Base-by-base conservation (phyloP, 2,888 invertebrate species). In the Chymomyza amoena region DNA sequence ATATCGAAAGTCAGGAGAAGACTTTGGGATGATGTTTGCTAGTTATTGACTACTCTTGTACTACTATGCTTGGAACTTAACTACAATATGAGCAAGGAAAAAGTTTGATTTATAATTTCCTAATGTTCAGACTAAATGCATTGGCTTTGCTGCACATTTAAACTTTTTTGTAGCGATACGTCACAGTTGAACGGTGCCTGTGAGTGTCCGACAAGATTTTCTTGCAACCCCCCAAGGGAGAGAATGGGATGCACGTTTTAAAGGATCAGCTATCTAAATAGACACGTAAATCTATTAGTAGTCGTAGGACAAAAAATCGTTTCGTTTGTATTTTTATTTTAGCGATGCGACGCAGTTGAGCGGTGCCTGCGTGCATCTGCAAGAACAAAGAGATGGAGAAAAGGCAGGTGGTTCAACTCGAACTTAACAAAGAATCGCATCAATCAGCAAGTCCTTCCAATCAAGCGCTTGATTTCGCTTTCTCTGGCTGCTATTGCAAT, bases 171-270 rank as follows among this genome's bases (percentile, higher is more conserved):
- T 84, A 87, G 86, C 81, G 76, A 78, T 76, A 76, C 74, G 61
- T 73, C 84, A 78, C 88, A 88, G 84, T 87, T 83, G 86, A 86
- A 72, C 87, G 66, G 88, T 85, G 73, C 87, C 88, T 87, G 89
- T 79, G 86, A 74, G 70, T 76, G 70, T 79, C 78, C 59, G 87
- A 82, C 79, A 84, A 69, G 70, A 69, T 72, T 70, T 75, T 75
- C 59, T 75, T 71, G 61, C 64, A 69, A 79, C 64, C 45, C 36
- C 61, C 56, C 78, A 74, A 84, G 60, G 25, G 20, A 59, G 20
- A 56, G 16, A 25, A 59, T 67, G 70, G 81, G 39, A 45, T 45
- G 10, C 39, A 45, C 10, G 13, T 13, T 45, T 45, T 45, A 13
- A 45, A 45, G 39, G 39, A 45, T 45, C 39, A 45, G 39, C 39